Percentiles rank a stretch among this genome's conserved stretches.
These are phyloP conservation scores for Chrysoperla carnea DNA, from an alignment of 1,140 invertebrate genomes.

Conservation along the genomic window DNA sequence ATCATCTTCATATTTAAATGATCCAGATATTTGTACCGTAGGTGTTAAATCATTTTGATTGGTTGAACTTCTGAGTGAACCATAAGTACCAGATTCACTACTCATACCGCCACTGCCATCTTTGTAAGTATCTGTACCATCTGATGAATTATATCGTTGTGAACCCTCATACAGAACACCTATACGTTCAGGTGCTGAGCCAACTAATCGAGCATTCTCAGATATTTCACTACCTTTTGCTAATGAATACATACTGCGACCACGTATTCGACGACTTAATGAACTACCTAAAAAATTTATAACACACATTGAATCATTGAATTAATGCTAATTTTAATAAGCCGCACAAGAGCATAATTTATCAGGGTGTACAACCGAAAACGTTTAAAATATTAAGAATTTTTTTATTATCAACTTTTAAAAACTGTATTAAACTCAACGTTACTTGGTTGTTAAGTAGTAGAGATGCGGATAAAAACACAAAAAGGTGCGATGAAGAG, in stretches of 20 bases:
- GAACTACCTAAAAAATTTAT: slow-evolving; percentile 32
- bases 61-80: neutral
- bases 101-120: neutral
- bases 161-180: neutral
- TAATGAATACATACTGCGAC: slow-evolving; percentile 50
- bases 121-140: neutral
- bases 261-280: slow-evolving; percentile 49
- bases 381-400: neutral
- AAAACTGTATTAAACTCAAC: too few species aligned
- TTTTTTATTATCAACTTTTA: too few species aligned
- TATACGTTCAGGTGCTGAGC: neutral
- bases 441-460: too few species aligned
- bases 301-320: too few species aligned
- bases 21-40: too few species aligned
- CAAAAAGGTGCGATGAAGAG: too few species aligned
- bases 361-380: neutral
- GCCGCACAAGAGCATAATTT: neutral
- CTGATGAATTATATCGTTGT: neutral
- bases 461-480: too few species aligned
- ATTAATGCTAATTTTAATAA: too few species aligned
- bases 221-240: slow-evolving; percentile 37
- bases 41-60: neutral
- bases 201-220: neutral
- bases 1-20: too few species aligned
- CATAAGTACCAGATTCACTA: neutral